Base-by-base conservation (phyloP, 2,113 vertebrate genomes). In the Equus quagga region DNA sequence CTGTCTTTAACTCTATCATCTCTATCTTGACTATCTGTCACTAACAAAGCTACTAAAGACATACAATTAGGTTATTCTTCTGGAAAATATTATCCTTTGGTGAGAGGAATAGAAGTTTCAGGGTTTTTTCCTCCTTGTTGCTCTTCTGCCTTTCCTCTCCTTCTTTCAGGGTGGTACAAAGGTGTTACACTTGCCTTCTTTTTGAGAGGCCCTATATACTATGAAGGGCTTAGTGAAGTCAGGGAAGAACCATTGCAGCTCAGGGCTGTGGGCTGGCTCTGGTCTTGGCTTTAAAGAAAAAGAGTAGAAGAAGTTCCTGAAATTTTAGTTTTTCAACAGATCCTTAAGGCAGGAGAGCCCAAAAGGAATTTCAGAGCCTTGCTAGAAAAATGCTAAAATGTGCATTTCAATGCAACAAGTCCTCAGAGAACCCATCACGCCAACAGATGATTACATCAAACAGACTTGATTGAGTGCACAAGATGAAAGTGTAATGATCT, bases 401-500 rank as follows among this genome's bases (percentile, higher is more conserved):
- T 36, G 13, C 46, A 73, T 51, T 18, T 58, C 49, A 31, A 69
- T 78, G 8, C 14, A 94, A 17, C 8, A 73, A 36, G n/a, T 70
- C 36, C 33, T 82, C 54, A 64, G 69, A 78, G 91, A 96, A 72
- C 28, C 60, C 91, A 86, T 69, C 65, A 91, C 72, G 13, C 44
- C 73, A 93, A 56, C 6, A 89, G 15, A 8, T 80, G 33, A 91
- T 44, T 76, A 24, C 12, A 49, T 6, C 41, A 58, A 91, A 91
- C 44, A 64, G 18, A 18, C 64, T 24, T 41, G 64, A 41, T 18
- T 73, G 41, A 79, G 7, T 18, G 6, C 46, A 65, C 46, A 51
- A 49, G 28, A 79, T 79, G 26, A 78, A 91, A 83, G 46, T 67
- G 62, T 88, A 96, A 88, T 72, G 64, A 89, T 84, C 24, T 79